Base-by-base conservation (phyloP, 2,888 invertebrate genomes). In the Scaptomyza flava region DNA sequence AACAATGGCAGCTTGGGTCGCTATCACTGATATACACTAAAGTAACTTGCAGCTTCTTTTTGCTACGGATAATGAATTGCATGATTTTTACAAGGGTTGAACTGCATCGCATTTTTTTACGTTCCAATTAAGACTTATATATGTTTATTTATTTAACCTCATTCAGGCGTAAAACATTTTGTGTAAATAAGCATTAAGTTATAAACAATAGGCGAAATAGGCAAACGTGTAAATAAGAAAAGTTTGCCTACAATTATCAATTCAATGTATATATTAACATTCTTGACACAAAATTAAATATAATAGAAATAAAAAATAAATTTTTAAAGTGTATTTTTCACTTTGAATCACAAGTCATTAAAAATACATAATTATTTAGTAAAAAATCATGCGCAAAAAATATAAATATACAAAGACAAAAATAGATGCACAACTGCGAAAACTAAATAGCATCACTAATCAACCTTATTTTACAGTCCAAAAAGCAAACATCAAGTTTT, bases 11-110 rank as follows among this genome's bases (percentile, higher is more conserved):
- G 91, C 45, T 76, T 91, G 67, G 77, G 91, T 12, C 90, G 90
- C 33, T 91, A 89, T 71, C 91, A 91, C 91, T 91, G 91, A 91
- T 91, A 91, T 73, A 77, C 91, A 66, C 76, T 88, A 2, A 89
- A 89, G 34, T 54, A 45, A 56, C 31, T 43, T 60, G 20, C 46
- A 34, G 41, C 56, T 60, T 11, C 67, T 57, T 68, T 56, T 73
- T 53, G 86, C 38, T 7, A 8, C 77, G 51, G 87, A 88, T 50
- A 89, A 90, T 42, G 90, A 90, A 69, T 71, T 90, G 77, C 80
- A 89, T 57, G 81, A 89, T 41, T 90, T 89, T 68, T 83, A 82
- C 66, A 80, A 82, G 72, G 81, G 87, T 52, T 87, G 57, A 38
- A n/a, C 30, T 42, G 41, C 58, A 30, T 47, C 33, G 50, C 43